phyloP scores from a whole-genome alignment of 2,888 invertebrate genomes.

The Ochlodes sylvanus region DNA sequence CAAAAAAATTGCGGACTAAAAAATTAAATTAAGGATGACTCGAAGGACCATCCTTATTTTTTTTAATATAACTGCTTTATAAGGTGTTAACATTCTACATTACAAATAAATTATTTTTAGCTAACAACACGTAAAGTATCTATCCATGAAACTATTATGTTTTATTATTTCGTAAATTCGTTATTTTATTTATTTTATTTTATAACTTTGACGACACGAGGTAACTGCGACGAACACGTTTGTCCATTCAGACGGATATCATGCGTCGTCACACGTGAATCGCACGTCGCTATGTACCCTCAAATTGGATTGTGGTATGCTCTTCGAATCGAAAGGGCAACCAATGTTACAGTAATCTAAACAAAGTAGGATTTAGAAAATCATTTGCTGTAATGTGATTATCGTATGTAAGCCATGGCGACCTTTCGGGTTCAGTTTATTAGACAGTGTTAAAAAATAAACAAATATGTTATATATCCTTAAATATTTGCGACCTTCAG shows the following conservation, averaged over 20 bases:
- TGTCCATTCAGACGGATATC: neutral
- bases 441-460: no score
- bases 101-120: no score
- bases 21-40: no score
- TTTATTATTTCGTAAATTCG: no score
- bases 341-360: neutral
- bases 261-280: neutral
- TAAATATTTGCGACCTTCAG: no score
- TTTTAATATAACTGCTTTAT: neutral
- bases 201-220: neutral
- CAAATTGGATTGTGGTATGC: conserved; percentile 4
- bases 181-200: no score
- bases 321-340: neutral
- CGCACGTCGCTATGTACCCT: neutral
- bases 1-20: no score
- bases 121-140: no score
- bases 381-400: neutral
- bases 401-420: neutral
- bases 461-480: no score
- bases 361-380: no score
- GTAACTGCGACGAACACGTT: neutral
- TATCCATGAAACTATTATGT: no score
- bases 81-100: no score
- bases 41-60: neutral
- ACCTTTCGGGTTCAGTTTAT: neutral